A percentile compares a stretch with the other conserved stretches of the same genome.
phyloP scores from a whole-genome alignment of 2,888 invertebrate species.

The Synergus japonicus region DNA sequence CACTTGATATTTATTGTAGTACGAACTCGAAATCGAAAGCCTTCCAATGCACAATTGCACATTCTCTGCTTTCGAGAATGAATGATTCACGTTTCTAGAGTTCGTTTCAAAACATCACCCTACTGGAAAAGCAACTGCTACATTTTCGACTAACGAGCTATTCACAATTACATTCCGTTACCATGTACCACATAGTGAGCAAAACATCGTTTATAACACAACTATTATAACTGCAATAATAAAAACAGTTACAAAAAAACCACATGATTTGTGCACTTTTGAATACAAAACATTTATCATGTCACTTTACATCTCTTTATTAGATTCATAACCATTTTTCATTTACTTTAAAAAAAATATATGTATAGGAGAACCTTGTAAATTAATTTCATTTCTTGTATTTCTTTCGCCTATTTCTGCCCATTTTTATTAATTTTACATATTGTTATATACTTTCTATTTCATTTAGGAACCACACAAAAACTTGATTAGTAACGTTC shows the following conservation, averaged over 20 bases:
- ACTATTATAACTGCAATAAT: background rate
- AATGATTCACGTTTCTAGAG: background rate
- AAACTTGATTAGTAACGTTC: too few species aligned
- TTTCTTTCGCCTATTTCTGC: too few species aligned
- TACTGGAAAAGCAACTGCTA: conserved; percentile 16
- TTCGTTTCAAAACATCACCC: conserved; percentile 4
- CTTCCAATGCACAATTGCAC: background rate
- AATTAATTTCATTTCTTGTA: too few species aligned
- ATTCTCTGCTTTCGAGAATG: background rate
- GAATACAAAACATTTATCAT: background rate
- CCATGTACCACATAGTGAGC: background rate
- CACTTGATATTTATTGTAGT: background rate
- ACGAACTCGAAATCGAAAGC: background rate
- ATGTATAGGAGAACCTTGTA: too few species aligned
- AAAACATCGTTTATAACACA: background rate
- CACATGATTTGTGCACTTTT: background rate
- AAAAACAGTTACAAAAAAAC: background rate
- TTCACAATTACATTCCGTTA: conserved; percentile 26
- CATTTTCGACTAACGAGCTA: conserved; percentile 20
- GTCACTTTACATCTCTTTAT: background rate
- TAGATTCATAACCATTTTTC: background rate
- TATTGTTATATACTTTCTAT: too few species aligned
- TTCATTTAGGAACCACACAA: too few species aligned
- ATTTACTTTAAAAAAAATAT: background rate
- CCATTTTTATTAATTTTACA: too few species aligned